Evolutionary conservation across 2,888 invertebrate species (phyloP), one percentile per base, ranked within the genome.

Genomic region (Prosapia bicincta): DNA sequence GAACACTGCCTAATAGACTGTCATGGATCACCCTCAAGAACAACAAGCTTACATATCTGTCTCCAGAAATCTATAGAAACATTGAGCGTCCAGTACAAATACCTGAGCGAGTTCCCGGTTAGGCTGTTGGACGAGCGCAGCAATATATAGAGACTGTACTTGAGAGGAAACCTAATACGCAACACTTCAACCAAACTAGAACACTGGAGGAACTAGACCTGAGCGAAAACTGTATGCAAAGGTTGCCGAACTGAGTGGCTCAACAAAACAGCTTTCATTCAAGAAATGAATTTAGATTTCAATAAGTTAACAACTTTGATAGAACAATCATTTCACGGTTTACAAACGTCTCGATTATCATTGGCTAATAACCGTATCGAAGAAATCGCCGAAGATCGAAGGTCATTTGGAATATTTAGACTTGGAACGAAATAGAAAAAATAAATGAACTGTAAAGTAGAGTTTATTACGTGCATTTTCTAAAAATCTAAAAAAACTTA

Each of bases 151-250:
- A 38, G 13, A 15, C 15, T 38, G 3, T 69, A 69, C 30, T 85
- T 93, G 77, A 87, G 92, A 66, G 90, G 89, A 72, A 91, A 91
- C 84, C 88, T 89, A 79, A 89, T 91, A 85, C 87, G 26, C 86
- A 88, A 81, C 87, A 88, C 67, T 86, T 86, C 82, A 88, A 89
- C 80, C 87, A 88, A 81, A 86, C 87, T 68, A 90, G 90, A 83
- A 91, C 90, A 82, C 85, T 96, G 79, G 94, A 95, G 82, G 93
- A 93, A 82, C 86, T 96, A 80, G 95, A 96, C 85, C 86, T 96
- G 81, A 93, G 94, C 77, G 93, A 93, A 84, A 96, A 96, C 85
- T 90, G 91, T 83, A 88, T 96, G 77, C 91, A 90, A 78, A 88
- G 88, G 77, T 86, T 93, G 78, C 90, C 91, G 3, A 54, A 76